These are phyloP conservation scores for Conus canariensis DNA, from an alignment of 2,888 invertebrate genomes.

Conservation along the genomic window DNA sequence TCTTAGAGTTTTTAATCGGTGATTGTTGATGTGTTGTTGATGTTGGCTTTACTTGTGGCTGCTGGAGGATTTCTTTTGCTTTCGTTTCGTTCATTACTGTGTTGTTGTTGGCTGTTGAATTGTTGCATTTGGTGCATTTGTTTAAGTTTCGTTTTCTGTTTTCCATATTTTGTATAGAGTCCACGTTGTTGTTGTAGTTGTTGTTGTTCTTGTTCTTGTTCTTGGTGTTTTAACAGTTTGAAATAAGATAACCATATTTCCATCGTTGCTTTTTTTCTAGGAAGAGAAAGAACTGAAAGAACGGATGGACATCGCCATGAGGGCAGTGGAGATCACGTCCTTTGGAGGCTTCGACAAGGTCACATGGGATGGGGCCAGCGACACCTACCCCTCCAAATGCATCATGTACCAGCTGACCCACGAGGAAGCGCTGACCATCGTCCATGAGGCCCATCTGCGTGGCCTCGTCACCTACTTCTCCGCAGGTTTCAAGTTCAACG, in stretches of 20 bases:
- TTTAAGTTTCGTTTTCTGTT: no score
- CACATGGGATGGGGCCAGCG: conserved; percentile 63
- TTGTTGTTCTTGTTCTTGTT: background rate
- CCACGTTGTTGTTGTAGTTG: no score
- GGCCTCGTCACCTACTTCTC: conserved; percentile 64
- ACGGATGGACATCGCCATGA: conserved; percentile 58
- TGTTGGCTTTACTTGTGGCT: no score
- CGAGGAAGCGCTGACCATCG: conserved; percentile 60
- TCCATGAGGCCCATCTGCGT: conserved; percentile 60
- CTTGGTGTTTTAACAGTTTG: background rate
- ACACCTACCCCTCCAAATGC: conserved; percentile 64
- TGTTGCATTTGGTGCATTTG: no score
- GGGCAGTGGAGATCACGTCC: conserved; percentile 59
- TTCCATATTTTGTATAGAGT: background rate
- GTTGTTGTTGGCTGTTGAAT: no score
- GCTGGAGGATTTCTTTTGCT: no score
- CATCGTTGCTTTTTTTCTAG: background rate
- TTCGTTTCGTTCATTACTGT: background rate
- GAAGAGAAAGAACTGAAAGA: conserved; percentile 47
- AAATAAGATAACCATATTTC: background rate
- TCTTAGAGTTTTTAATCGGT: no score
- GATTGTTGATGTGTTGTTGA: no score
- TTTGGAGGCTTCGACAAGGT: conserved; percentile 62
- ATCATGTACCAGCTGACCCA: conserved; percentile 65
- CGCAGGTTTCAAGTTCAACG: conserved; percentile 64